A percentile compares a stretch with the other conserved stretches of the same genome.
These are phyloP conservation scores for Fragariocoptes setiger DNA, from an alignment of 1,140 invertebrate genomes.

Conservation along the genomic window DNA sequence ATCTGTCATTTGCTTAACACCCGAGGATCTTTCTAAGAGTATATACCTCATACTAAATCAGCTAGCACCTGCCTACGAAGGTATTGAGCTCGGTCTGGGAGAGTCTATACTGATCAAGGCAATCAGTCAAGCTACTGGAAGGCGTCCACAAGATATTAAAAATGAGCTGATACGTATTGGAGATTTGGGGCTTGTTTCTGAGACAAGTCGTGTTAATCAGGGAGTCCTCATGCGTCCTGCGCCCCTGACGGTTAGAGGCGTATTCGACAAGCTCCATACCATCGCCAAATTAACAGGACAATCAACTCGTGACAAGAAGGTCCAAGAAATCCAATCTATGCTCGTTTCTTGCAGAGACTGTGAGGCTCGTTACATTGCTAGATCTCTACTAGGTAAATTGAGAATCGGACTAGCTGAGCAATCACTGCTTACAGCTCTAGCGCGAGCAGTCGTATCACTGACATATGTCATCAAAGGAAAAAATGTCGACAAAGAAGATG, in stretches of 20 bases:
- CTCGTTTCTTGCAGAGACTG: slow-evolving; percentile 65
- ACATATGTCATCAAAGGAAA: slow-evolving; percentile 14
- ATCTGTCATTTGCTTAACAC: slow-evolving; percentile 55
- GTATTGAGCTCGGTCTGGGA: slow-evolving; percentile 61
- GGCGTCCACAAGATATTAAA: slow-evolving; percentile 53
- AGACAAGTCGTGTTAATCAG: slow-evolving; percentile 57
- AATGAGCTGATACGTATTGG: slow-evolving; percentile 39
- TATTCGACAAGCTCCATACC: slow-evolving; percentile 59
- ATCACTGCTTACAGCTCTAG: slow-evolving; percentile 56
- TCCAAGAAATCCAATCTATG: slow-evolving; percentile 60
- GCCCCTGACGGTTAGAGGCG: slow-evolving; percentile 23
- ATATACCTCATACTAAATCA: slow-evolving; percentile 85
- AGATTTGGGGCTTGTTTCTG: slow-evolving; percentile 72
- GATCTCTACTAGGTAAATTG: slow-evolving; percentile 70
- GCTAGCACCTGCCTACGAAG: slow-evolving; percentile 70
- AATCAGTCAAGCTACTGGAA: slow-evolving; percentile 62
- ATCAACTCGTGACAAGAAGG: slow-evolving; percentile 47
- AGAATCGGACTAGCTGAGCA: slow-evolving; percentile 88
- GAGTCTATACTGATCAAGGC: slow-evolving; percentile 78
- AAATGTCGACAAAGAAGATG: slow-evolving; percentile 15
- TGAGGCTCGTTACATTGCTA: slow-evolving; percentile 68
- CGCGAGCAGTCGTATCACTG: slow-evolving; percentile 32
- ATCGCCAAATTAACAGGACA: slow-evolving; percentile 59
- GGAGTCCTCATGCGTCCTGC: slow-evolving; percentile 39
- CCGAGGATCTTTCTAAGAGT: slow-evolving; percentile 54